Evolutionary conservation across 1,140 invertebrate species (phyloP).

Genomic region (Drosophila lacteicornis): DNA sequence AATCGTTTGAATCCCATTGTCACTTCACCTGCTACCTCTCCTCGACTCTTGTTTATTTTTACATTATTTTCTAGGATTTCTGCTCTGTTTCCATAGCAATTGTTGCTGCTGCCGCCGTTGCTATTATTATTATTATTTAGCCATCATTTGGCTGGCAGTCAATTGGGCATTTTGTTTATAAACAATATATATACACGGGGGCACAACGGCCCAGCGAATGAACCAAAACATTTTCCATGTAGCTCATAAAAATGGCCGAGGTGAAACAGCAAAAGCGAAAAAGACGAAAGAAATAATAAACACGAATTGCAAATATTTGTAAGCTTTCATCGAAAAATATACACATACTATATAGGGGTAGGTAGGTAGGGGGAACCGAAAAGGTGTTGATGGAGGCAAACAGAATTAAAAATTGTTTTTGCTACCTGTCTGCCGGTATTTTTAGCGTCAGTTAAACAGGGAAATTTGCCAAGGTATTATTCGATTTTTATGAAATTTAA

Average conservation of each 20-base stretch:
- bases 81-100: slow-evolving; percentile 9
- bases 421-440: slow-evolving; percentile 5
- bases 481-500: slow-evolving; percentile 56
- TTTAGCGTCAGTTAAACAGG: slow-evolving; percentile 33
- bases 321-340: slow-evolving; percentile 56
- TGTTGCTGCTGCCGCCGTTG: slow-evolving; percentile 1
- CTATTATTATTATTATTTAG: slow-evolving; percentile 63
- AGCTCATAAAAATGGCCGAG: slow-evolving; percentile 69
- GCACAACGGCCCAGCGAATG: slow-evolving; percentile 2
- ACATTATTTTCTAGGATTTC: slow-evolving; percentile 40
- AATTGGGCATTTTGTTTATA: slow-evolving; percentile 74
- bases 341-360: neutral
- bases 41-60: slow-evolving; percentile 44
- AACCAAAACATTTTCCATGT: slow-evolving; percentile 38
- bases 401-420: slow-evolving; percentile 29
- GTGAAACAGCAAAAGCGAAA: slow-evolving; percentile 20
- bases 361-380: no score
- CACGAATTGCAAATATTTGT: slow-evolving; percentile 74
- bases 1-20: slow-evolving; percentile 19
- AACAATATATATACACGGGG: slow-evolving; percentile 48
- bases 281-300: slow-evolving; percentile 48
- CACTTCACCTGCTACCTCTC: slow-evolving; percentile 13
- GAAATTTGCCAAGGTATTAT: slow-evolving; percentile 13
- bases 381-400: slow-evolving; percentile 32
- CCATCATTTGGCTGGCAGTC: slow-evolving; percentile 71